These are phyloP conservation scores for Paedocypris micromegethes DNA, from an alignment of 2,797 vertebrate genomes.

Conservation along the genomic window DNA sequence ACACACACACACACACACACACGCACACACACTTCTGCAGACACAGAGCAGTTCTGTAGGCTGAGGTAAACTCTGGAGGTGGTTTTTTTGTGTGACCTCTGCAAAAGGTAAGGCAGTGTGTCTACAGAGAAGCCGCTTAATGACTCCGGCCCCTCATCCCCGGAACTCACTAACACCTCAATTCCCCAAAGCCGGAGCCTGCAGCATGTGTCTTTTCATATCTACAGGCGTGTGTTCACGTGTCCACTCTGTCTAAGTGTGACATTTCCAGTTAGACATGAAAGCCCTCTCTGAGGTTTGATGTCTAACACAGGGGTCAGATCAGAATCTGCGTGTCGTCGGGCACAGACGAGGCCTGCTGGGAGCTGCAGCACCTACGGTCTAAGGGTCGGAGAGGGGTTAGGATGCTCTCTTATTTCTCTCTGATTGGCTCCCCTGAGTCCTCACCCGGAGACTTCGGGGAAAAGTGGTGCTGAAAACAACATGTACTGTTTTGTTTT, in stretches of 20 bases:
- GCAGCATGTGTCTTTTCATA: slow-evolving; percentile 24
- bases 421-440: slow-evolving; percentile 43
- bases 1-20: slow-evolving; percentile 30
- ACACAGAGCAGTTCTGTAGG: slow-evolving; percentile 9
- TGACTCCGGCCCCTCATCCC: slow-evolving; percentile 53
- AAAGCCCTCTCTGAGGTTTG: slow-evolving; percentile 38
- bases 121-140: slow-evolving; percentile 55
- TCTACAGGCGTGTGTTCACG: slow-evolving; percentile 18
- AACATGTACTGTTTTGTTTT: neutral
- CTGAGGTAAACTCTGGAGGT: slow-evolving; percentile 28
- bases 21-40: neutral
- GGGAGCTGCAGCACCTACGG: slow-evolving; percentile 32
- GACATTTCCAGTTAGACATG: slow-evolving; percentile 46
- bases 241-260: slow-evolving; percentile 28
- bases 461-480: slow-evolving; percentile 25
- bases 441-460: slow-evolving; percentile 15
- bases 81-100: slow-evolving; percentile 30
- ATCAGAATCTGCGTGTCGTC: slow-evolving; percentile 35
- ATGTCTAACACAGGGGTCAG: slow-evolving; percentile 38
- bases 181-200: slow-evolving; percentile 44
- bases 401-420: slow-evolving; percentile 36
- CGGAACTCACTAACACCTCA: slow-evolving; percentile 47
- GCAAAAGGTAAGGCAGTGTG: slow-evolving; percentile 52
- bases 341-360: slow-evolving; percentile 35
- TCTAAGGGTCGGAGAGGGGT: slow-evolving; percentile 45